These are phyloP conservation scores for Gorsachius magnificus DNA, from an alignment of 2,797 vertebrate genomes.

Conservation along the genomic window DNA sequence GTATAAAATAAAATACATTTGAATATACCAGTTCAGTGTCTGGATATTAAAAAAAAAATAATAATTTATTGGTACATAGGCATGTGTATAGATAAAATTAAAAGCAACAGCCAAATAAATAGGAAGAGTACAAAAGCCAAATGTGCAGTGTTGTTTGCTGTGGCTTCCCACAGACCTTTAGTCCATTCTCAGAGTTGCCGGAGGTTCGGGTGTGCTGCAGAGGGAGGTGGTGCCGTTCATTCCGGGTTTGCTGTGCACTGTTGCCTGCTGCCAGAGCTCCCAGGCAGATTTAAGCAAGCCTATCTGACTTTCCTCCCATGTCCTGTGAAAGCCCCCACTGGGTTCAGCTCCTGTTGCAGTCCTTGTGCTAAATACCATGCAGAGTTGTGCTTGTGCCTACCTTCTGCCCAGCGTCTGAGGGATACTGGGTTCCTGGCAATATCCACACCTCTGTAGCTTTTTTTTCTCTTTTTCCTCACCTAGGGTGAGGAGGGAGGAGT, in stretches of 20 bases:
- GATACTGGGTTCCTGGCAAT: background rate
- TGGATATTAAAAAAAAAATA: background rate
- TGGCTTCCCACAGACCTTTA: background rate
- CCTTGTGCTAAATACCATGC: background rate
- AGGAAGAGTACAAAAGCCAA: background rate
- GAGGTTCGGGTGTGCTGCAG: background rate
- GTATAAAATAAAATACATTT: background rate
- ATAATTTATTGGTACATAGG: background rate
- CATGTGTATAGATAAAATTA: background rate
- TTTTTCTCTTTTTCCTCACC: background rate
- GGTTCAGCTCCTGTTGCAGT: background rate
- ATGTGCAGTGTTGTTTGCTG: background rate
- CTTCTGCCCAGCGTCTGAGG: background rate
- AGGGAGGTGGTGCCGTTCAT: background rate
- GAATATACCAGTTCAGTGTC: background rate
- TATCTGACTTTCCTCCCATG: background rate
- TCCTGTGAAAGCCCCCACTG: background rate
- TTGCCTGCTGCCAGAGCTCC: background rate
- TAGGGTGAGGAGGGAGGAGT: background rate
- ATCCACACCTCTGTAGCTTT: rapidly evolving
- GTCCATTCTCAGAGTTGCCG: background rate
- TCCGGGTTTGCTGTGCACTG: background rate
- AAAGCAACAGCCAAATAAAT: background rate
- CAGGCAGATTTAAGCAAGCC: background rate
- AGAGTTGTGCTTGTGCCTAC: background rate